Percentiles rank a stretch among this genome's conserved stretches.
These are phyloP conservation scores for Catostomus latipinnis DNA, from an alignment of 2,797 vertebrate species.

Conservation along the genomic window DNA sequence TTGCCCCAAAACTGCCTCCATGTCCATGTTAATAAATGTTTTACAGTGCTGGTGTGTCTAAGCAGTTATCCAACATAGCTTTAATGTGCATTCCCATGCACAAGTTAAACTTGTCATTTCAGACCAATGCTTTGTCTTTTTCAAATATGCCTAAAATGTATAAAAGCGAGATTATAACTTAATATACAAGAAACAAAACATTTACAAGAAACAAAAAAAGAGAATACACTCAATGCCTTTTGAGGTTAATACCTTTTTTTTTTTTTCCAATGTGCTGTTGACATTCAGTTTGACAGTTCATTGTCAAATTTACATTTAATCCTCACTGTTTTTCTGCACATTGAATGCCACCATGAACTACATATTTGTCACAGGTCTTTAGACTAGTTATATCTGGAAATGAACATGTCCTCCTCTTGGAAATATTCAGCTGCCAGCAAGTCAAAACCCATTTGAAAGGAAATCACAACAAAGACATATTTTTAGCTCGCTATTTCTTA, in stretches of 20 bases:
- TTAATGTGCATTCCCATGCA: slow-evolving; percentile 33
- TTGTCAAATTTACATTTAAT: slow-evolving; percentile 15
- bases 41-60: slow-evolving; percentile 53
- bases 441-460: slow-evolving; percentile 70
- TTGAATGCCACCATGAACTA: slow-evolving; percentile 1
- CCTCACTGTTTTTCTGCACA: background rate
- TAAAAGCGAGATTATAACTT: background rate
- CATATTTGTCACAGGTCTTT: slow-evolving; percentile 21
- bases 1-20: slow-evolving; percentile 61
- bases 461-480: slow-evolving; percentile 71
- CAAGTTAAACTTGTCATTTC: background rate
- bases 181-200: too few relatives aligned
- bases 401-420: slow-evolving; percentile 30
- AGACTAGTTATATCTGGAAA: slow-evolving; percentile 25
- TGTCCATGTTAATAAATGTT: slow-evolving; percentile 62
- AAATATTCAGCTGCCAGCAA: slow-evolving; percentile 38
- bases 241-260: background rate
- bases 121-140: background rate
- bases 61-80: slow-evolving; percentile 41
- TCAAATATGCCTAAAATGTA: background rate
- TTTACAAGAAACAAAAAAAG: background rate
- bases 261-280: background rate
- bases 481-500: slow-evolving; percentile 74
- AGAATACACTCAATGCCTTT: background rate
- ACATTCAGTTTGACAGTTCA: slow-evolving; percentile 18